Base-by-base conservation (phyloP, 2,797 vertebrate species). In the Protosalanx chinensis region DNA sequence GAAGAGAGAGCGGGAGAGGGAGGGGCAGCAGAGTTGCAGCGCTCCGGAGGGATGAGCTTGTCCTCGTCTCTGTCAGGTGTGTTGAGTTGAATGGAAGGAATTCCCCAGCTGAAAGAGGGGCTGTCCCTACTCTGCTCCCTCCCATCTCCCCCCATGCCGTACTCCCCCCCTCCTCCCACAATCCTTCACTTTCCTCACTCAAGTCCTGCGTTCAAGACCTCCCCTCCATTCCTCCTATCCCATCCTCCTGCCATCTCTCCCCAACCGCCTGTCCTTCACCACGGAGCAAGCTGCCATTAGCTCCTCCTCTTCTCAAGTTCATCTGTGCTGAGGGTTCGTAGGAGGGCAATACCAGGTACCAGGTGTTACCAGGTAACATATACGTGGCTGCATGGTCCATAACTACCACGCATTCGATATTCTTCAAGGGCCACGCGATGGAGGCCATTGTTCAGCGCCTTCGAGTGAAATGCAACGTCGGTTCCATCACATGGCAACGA, bases 71-170 rank as follows among this genome's bases (percentile, higher is more conserved):
- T 66, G 59, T 76, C 67, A 80, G 73, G 72, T 83, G 76, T 73
- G 77, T 27, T 71, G 20, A 68, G 53, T 33, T 69, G 69, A 67
- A 64, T 35, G n/a, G 5, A n/a, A 85, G 84, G 83, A 86, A 86
- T 86, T 88, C 65, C 86, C 86, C 86, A 70, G 72, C 51, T 30
- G 62, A 75, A 63, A 64, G 58, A 64, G 32, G 60, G 30, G 58
- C 51, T 33, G 68, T 74, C 68, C 71, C 60, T 29, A 10, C 12
- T 18, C 30, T 49, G 10, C 60, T 71, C 60, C 4, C 33, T 41
- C 33, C 7, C 53, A 58, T 12, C 32, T 63, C 20, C 61, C 23
- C 53, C 35, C 33, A 32, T 58, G 33, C 59, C 4, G 7, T 18
- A 10, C 56, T 41, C 58, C 37, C 58, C 41, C n/a, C n/a, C 56